phyloP scores from a whole-genome alignment of 2,888 invertebrate species.

The Trachelus iudaicus region DNA sequence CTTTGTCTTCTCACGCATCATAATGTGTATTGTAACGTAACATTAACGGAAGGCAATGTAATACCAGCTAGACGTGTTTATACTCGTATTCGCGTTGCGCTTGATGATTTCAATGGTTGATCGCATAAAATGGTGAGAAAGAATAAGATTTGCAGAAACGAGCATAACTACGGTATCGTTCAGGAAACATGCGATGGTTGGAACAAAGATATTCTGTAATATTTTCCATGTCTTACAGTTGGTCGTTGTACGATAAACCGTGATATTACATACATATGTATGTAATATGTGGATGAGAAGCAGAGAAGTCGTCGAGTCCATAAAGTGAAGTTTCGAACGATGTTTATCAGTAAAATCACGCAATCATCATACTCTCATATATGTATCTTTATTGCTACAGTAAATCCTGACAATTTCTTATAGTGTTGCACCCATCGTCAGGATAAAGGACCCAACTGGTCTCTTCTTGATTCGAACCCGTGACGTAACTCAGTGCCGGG shows the following conservation, averaged over 20 bases:
- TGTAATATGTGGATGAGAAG: not conserved
- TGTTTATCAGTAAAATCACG: not conserved
- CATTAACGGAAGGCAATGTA: not conserved
- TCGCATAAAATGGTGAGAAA: not conserved
- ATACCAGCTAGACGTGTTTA: not conserved
- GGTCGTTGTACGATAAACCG: not conserved
- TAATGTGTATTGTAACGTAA: not conserved
- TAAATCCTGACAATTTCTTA: not conserved
- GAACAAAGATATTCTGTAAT: not conserved
- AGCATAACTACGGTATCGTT: not conserved
- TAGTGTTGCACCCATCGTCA: not conserved
- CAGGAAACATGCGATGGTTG: not conserved
- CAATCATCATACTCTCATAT: not conserved
- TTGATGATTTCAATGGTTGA: not conserved
- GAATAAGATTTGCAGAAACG: not conserved
- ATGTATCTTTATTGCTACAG: not conserved
- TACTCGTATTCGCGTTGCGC: not conserved
- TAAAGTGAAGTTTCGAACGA: not conserved
- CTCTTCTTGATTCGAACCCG: not conserved
- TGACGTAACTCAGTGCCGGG: not conserved
- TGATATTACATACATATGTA: not conserved
- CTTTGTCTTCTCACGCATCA: not conserved
- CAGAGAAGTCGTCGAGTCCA: not conserved
- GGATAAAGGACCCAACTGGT: not conserved
- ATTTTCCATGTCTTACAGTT: not conserved